These are phyloP conservation scores for Terebella lapidaria DNA, from an alignment of 2,888 invertebrate genomes.

Conservation along the genomic window DNA sequence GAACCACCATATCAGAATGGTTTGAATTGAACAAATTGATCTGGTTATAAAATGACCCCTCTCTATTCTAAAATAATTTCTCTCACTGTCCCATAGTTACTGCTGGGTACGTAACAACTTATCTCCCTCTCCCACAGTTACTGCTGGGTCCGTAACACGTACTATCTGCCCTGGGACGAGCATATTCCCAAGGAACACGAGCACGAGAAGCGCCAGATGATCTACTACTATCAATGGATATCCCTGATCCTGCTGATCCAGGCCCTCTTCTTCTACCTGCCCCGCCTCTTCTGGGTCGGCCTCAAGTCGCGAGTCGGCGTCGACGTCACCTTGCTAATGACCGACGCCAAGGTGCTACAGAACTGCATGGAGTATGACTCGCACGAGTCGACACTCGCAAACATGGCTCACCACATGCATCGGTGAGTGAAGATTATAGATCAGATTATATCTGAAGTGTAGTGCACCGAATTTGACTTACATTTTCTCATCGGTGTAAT, in stretches of 20 bases:
- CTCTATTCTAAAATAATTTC: too few species aligned
- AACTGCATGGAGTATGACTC: background rate
- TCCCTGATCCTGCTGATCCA: slow-evolving; percentile 28
- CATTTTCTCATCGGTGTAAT: too few species aligned
- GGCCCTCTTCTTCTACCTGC: slow-evolving; percentile 29
- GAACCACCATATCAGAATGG: too few species aligned
- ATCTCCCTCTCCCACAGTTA: slow-evolving; percentile 29
- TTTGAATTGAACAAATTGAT: too few species aligned
- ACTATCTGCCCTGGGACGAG: slow-evolving; percentile 28
- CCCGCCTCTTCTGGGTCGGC: slow-evolving; percentile 19
- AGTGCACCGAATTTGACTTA: too few species aligned
- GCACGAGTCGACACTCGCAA: background rate
- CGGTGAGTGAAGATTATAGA: too few species aligned
- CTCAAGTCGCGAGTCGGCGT: background rate
- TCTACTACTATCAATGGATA: slow-evolving; percentile 33
- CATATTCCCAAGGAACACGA: slow-evolving; percentile 30
- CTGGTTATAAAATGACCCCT: too few species aligned
- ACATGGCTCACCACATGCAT: background rate
- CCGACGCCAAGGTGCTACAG: background rate
- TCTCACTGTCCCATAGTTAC: too few species aligned
- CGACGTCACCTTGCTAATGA: background rate
- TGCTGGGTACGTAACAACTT: too few species aligned
- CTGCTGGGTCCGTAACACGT: slow-evolving; percentile 32
- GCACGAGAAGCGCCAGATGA: slow-evolving; percentile 24
- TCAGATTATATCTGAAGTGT: too few species aligned